Conservation (phyloP, 2,797 vertebrate genomes). For the Diglossa cyanea region DNA sequence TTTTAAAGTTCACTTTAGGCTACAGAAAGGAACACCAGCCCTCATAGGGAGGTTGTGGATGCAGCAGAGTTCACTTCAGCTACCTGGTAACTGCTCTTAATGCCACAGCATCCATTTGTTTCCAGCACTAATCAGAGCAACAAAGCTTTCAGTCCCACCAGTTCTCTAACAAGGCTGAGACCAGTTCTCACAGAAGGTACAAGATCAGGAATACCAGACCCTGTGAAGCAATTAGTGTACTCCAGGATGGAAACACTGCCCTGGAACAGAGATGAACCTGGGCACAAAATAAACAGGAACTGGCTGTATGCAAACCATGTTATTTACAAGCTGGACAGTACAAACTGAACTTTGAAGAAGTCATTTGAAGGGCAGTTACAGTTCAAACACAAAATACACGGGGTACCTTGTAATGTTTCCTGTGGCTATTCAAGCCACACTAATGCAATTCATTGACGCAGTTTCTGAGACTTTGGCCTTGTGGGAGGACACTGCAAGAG, state of each 20-base stretch:
- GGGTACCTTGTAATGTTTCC: background rate
- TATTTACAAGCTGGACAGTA: background rate
- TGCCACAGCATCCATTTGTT: background rate
- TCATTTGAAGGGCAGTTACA: slow-evolving; percentile 54
- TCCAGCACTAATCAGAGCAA: background rate
- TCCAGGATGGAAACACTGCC: background rate
- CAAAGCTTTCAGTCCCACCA: background rate
- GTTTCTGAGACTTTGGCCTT: background rate
- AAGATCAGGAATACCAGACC: background rate
- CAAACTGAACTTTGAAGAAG: slow-evolving; percentile 5
- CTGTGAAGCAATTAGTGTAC: background rate
- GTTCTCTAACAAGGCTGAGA: background rate
- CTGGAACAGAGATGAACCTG: background rate
- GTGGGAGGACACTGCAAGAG: background rate
- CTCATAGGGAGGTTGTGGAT: background rate
- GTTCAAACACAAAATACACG: slow-evolving; percentile 26
- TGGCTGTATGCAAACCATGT: background rate
- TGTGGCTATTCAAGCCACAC: background rate
- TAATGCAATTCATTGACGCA: background rate
- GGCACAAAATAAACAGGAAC: background rate
- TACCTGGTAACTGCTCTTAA: background rate
- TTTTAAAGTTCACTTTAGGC: background rate
- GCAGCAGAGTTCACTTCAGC: background rate
- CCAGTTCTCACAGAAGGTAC: background rate
- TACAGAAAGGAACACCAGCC: background rate